A percentile compares a stretch with the other conserved stretches of the same genome.
Conservation (phyloP, 2,113 vertebrate genomes). For the Apteryx owenii region DNA sequence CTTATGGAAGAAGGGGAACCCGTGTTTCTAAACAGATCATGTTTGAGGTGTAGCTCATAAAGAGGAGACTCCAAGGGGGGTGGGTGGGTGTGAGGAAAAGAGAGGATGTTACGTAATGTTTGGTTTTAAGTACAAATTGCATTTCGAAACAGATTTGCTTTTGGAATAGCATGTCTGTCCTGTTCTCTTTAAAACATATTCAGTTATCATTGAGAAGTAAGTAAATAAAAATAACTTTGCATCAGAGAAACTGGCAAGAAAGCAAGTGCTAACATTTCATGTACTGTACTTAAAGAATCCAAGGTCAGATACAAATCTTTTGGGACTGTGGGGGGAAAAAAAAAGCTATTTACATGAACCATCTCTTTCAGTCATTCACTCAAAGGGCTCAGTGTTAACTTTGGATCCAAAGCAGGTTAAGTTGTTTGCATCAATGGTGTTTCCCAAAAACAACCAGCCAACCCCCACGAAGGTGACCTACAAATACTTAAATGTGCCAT, state of each 20-base stretch:
- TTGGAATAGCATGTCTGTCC: not conserved
- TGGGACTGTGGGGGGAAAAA: not conserved
- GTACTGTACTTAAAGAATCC: not conserved
- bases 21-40: not conserved
- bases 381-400: not conserved
- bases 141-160: not conserved
- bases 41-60: not conserved
- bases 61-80: not conserved
- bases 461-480: not conserved
- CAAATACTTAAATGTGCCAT: not conserved
- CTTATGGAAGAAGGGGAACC: not conserved
- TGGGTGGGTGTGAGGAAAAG: too few species aligned
- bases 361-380: not conserved
- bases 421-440: not conserved
- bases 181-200: not conserved
- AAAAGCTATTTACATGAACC: not conserved
- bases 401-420: not conserved
- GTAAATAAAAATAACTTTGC: slow-evolving; percentile 5
- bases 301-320: slow-evolving; percentile 5
- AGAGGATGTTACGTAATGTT: not conserved
- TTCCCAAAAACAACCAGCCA: not conserved
- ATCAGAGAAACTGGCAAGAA: not conserved
- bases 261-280: not conserved
- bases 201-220: not conserved
- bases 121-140: not conserved